Percentiles rank a stretch among this genome's conserved stretches.
phyloP scores from a whole-genome alignment of 2,888 invertebrate genomes.

The Andrena marginata region DNA sequence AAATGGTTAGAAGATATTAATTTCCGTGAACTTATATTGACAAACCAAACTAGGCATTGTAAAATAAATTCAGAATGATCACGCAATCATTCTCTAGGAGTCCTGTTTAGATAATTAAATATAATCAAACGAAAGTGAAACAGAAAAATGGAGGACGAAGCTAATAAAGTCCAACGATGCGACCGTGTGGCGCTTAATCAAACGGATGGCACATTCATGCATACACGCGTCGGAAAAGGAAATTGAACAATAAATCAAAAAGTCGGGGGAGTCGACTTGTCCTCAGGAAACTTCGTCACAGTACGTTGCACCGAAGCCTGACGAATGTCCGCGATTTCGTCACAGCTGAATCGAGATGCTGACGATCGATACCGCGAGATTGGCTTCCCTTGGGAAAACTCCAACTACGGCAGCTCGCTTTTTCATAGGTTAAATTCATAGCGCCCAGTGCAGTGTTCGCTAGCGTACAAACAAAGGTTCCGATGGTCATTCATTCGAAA shows the following conservation, averaged over 20 bases:
- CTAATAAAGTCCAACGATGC: constrained; percentile 11
- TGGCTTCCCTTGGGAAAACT: constrained; percentile 15
- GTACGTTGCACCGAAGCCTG: constrained; percentile 17
- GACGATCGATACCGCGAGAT: constrained; percentile 44
- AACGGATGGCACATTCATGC: constrained; percentile 15
- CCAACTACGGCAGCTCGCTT: constrained; percentile 1
- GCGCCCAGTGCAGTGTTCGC: constrained; percentile 15
- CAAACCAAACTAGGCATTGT: too few species aligned
- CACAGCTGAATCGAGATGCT: constrained; percentile 32
- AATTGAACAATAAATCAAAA: constrained; percentile 60
- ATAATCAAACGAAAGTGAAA: background rate
- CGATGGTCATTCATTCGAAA: background rate
- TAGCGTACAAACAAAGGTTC: constrained; percentile 22
- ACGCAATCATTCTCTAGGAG: background rate
- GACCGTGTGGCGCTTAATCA: background rate
- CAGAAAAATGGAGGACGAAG: background rate
- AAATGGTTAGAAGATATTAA: too few species aligned
- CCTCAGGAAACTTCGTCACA: constrained; percentile 24
- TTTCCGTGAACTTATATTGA: too few species aligned
- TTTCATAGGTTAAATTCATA: constrained; percentile 39
- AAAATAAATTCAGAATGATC: too few species aligned
- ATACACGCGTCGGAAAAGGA: constrained; percentile 4
- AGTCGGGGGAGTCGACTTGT: background rate
- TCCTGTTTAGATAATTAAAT: constrained; percentile 5
- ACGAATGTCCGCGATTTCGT: constrained; percentile 41